Evolutionary conservation across 1,140 invertebrate genomes (phyloP).

Genomic region (Atta colombica): DNA sequence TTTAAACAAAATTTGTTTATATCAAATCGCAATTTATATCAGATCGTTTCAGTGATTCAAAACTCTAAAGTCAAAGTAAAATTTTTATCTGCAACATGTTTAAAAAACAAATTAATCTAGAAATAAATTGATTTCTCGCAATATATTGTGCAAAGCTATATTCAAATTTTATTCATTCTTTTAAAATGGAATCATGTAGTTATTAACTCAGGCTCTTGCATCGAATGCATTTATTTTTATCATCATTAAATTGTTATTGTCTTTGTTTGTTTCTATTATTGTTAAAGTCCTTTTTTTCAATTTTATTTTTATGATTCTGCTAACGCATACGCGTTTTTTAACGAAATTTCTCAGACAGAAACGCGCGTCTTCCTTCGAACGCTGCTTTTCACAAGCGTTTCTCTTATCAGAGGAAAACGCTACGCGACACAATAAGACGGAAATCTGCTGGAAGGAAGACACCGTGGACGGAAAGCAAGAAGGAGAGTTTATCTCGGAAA

Average conservation of each 20-base stretch:
- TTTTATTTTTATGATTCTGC: slow-evolving; percentile 19
- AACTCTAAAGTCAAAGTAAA: neutral
- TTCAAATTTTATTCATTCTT: neutral
- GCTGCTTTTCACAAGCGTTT: slow-evolving; percentile 64
- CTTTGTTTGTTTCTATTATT: neutral
- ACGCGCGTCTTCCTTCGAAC: slow-evolving; percentile 36
- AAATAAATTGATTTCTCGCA: neutral
- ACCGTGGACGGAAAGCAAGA: slow-evolving; percentile 67
- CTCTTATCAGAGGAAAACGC: slow-evolving; percentile 71
- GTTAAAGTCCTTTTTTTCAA: neutral
- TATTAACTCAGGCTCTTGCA: neutral
- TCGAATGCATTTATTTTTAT: neutral
- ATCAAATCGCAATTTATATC: neutral
- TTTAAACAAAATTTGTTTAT: neutral
- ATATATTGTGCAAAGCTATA: neutral
- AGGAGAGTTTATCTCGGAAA: slow-evolving; percentile 70
- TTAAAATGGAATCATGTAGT: neutral
- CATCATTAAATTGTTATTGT: neutral
- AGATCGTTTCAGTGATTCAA: neutral
- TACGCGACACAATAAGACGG: slow-evolving; percentile 75
- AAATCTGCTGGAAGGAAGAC: slow-evolving; percentile 78
- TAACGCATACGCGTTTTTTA: slow-evolving; percentile 42
- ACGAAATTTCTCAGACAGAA: slow-evolving; percentile 49
- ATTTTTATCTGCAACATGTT: neutral
- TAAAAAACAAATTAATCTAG: neutral